Percentiles rank a stretch among this genome's conserved stretches.
Evolutionary conservation across 1,140 invertebrate species (phyloP).

Genomic region (Arion vulgaris): DNA sequence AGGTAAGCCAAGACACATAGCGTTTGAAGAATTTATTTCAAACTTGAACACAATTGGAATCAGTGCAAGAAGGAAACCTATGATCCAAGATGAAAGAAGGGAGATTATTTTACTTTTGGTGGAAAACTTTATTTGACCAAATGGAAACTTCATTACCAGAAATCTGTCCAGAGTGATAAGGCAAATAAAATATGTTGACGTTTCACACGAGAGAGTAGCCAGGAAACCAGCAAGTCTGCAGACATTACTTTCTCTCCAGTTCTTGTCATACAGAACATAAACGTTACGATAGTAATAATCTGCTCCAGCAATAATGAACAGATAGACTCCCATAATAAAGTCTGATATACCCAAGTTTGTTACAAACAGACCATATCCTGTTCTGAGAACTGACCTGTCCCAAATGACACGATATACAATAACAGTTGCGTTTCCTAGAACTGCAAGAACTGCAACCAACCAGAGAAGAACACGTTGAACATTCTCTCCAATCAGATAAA

Average conservation of each 20-base stretch:
- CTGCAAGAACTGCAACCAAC: slow-evolving; percentile 49
- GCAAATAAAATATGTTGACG: slow-evolving; percentile 39
- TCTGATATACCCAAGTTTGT: slow-evolving; percentile 62
- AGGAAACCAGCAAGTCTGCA: slow-evolving; percentile 63
- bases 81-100: neutral
- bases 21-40: neutral
- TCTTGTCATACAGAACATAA: slow-evolving; percentile 54
- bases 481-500: slow-evolving; percentile 46
- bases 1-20: slow-evolving; percentile 32
- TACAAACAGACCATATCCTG: slow-evolving; percentile 53
- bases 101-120: neutral
- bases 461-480: slow-evolving; percentile 51
- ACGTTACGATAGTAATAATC: slow-evolving; percentile 43
- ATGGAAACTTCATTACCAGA: slow-evolving; percentile 54
- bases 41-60: neutral
- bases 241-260: slow-evolving; percentile 50
- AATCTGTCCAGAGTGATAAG: slow-evolving; percentile 56
- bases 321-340: slow-evolving; percentile 66
- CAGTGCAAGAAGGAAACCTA: neutral
- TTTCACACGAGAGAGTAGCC: slow-evolving; percentile 52
- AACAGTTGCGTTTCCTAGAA: slow-evolving; percentile 50
- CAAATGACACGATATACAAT: slow-evolving; percentile 43
- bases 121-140: slow-evolving; percentile 36
- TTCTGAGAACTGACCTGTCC: slow-evolving; percentile 24
- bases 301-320: slow-evolving; percentile 57